Evolutionary conservation across 1,140 invertebrate genomes (phyloP), one percentile per base, ranked within the genome.

Genomic region (Diorhabda sublineata): DNA sequence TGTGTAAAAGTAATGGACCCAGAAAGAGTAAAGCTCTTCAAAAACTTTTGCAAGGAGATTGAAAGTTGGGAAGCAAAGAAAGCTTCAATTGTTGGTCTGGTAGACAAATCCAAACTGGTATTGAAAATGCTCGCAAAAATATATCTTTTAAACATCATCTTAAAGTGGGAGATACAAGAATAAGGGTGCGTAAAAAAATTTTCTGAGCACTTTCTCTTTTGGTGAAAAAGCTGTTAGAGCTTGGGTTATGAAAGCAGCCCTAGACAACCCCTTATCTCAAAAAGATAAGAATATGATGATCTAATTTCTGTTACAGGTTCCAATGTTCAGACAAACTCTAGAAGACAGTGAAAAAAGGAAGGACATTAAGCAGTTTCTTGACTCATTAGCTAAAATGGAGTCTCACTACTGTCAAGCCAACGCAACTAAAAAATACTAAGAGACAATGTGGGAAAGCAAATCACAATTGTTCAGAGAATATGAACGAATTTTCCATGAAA

Each of bases 41-140:
- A 62, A 42, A 45, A 62, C 11, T 68, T 68, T 62, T 68, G 66
- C 44, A 47, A 45, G 42, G 42, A 45, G 7, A 58, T 68, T 45
- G 11, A 42, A 56, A 63, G 66, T 62, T 62, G 43, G 61, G 66
- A 58, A 59, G 44, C 41, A 42, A 68, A 45, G 47, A 8, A 42
- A 45, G 4, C 9, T 43, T 42, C 9, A 66, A 41, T n/a, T 26
- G 47, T n/a, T n/a, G 7, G 3, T 5, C 11, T 56, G 9, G 42
- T n/a, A 42, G 47, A 9, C 45, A 8, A 26, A 61, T 59, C 11
- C n/a, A 58, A 66, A 41, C 65, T n/a, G 44, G 42, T 2, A 42
- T 42, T 41, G 9, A 44, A 42, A 61, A 67, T 41, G 6, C 11
- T 26, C 43, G 57, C 42, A 45, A 58, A 41, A 58, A 68, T 42